These are phyloP conservation scores for Mallotus villosus DNA, from an alignment of 2,797 vertebrate genomes.

Conservation along the genomic window DNA sequence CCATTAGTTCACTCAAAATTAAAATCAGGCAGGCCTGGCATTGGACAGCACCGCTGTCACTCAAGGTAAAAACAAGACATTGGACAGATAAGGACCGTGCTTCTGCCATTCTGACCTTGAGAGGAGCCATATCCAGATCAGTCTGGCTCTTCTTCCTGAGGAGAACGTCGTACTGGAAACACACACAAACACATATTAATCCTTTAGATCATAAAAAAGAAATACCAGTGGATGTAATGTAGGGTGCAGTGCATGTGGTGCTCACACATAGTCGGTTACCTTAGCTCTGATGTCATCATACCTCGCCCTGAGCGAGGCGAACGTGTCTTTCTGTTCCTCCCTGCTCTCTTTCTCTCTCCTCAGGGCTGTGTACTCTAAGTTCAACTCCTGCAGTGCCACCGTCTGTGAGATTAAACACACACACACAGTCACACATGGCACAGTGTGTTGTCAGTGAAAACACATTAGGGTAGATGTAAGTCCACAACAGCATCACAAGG, in stretches of 20 bases:
- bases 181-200: neutral
- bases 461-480: neutral
- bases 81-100: too few species aligned
- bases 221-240: neutral
- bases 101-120: conserved; percentile 74
- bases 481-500: neutral
- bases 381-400: conserved; percentile 65
- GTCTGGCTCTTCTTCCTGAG: conserved; percentile 64
- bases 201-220: neutral
- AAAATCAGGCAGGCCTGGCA: conserved; percentile 66
- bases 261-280: conserved; percentile 36
- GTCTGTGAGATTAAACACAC: conserved; percentile 51
- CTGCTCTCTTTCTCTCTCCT: conserved; percentile 50
- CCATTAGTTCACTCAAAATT: neutral
- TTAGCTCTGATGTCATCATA: conserved; percentile 66
- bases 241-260: neutral
- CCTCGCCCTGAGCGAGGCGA: conserved; percentile 55
- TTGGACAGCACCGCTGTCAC: conserved; percentile 25
- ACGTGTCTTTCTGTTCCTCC: conserved; percentile 45
- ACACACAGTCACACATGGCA: conserved; percentile 9
- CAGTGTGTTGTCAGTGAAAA: neutral
- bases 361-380: conserved; percentile 58
- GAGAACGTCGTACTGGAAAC: conserved; percentile 74
- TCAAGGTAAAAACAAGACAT: neutral
- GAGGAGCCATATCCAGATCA: conserved; percentile 63